These are phyloP conservation scores for Oryzaephilus surinamensis DNA, from an alignment of 1,140 invertebrate species.

Conservation along the genomic window DNA sequence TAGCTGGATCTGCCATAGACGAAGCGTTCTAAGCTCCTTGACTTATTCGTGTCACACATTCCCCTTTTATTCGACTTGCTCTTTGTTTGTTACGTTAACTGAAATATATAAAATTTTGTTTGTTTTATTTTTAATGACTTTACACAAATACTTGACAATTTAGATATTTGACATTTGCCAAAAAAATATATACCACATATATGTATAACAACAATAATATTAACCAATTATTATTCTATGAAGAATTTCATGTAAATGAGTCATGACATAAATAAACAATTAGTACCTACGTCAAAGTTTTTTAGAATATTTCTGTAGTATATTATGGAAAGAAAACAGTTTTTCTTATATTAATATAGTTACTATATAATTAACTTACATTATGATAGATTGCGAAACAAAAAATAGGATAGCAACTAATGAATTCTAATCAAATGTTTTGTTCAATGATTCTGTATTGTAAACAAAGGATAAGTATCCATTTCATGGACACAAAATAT, in stretches of 20 bases:
- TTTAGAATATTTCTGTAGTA: conserved; percentile 5
- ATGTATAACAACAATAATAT: too few relatives aligned
- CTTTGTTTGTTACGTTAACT: conserved; percentile 17
- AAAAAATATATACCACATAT: too few relatives aligned
- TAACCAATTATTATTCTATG: too few relatives aligned
- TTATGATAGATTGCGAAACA: too few relatives aligned
- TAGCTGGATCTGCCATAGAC: conserved; percentile 39
- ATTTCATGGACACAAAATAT: conserved; percentile 20
- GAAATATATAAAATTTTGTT: conserved; percentile 11
- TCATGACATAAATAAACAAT: conserved; percentile 9
- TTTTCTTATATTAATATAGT: too few relatives aligned
- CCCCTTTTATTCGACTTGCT: conserved; percentile 30
- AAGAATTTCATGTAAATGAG: too few relatives aligned
- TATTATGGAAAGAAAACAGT: too few relatives aligned
- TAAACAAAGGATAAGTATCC: conserved; percentile 21
- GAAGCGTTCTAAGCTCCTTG: conserved; percentile 33
- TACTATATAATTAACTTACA: too few relatives aligned
- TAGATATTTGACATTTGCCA: conserved; percentile 5
- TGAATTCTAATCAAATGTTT: too few relatives aligned
- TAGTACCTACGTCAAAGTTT: conserved; percentile 2
- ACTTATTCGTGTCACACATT: conserved; percentile 36
- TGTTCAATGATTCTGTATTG: too few relatives aligned
- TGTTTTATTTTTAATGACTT: not conserved
- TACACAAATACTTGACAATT: conserved; percentile 3
- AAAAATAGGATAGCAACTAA: too few relatives aligned